Evolutionary conservation across 2,888 invertebrate genomes (phyloP), one percentile per base, ranked within the genome.

Genomic region (Crocallis elinguaria): DNA sequence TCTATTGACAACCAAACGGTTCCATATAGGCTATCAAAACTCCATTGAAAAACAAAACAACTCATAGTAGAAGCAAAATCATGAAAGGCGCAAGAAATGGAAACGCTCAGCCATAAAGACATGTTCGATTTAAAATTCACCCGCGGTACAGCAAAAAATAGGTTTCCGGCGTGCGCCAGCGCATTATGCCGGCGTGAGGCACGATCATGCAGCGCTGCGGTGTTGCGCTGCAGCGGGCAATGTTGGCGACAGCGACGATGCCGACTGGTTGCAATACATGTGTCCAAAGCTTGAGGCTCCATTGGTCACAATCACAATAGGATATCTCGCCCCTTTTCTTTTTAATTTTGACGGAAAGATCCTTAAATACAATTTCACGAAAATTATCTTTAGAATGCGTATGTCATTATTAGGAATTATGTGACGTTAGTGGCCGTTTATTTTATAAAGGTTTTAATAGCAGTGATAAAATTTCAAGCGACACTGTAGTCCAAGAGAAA

Each of bases 181-280:
- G 71, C 84, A 90, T 89, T 84, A 90, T 90, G 86, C 88, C 79
- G 82, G 86, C 91, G 91, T 91, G 90, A 88, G 52, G 82, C 90
- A 90, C 90, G 91, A 89, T 67, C 65, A 57, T 64, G 71, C 71
- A 67, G 62, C 32, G 43, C 25, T 32, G 50, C 13, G 32, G 7
- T 69, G 66, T 69, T 64, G 70, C 66, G 65, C 60, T 62, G 54
- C 69, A 58, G 16, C 19, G 14, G 19, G 57, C 64, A 75, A 73
- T 72, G 69, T 67, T 52, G 61, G 62, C 58, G 45, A 46, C 52
- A 36, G 49, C 9, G 30, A 41, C 37, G 16, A n/a, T 54, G 54
- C 44, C 45, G 39, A 8, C 12, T 23, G 35, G 35, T 27, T 44
- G 33, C 27, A 38, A 8, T 44, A 54, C 54, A 54, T 16, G 35